Evolutionary conservation across 2,113 vertebrate species (phyloP), one percentile per base, ranked within the genome.

Genomic region (Anoplopoma fimbria): DNA sequence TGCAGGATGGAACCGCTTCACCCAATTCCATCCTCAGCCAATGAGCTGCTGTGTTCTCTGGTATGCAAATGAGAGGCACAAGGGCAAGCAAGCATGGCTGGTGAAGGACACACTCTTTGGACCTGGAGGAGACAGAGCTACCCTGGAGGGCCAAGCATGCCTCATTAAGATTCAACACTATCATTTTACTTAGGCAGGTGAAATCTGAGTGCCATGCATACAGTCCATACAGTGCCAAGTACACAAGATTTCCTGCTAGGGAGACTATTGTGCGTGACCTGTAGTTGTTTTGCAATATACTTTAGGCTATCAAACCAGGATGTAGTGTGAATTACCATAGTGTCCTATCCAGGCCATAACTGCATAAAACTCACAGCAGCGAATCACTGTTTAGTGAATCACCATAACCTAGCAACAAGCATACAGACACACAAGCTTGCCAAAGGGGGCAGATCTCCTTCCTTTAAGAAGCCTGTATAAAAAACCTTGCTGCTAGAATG

Each of bases 141-240:
- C 80, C 81, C 75, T 57, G 42, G 75, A 84, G 83, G 85, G 79
- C 78, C 60, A 67, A 70, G 61, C 57, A 69, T 34, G 51, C 69
- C 85, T 90, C 87, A 89, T 91, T 90, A 74, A 85, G 69, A 93
- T 91, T 91, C 87, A 85, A 62, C 62, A 53, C 83, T 38, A 34
- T 84, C 79, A 74, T 86, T 88, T 83, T 79, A 86, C 80, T 67
- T 40, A 29, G 68, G 51, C 84, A 76, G 82, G 79, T 82, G 79
- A 84, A 89, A 87, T 81, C 8, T 76, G 83, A 82, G 70, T 69
- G 70, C 71, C 51, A 81, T 23, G 67, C 80, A 69, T 69, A 64
- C 40, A 45, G 42, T 79, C 65, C 49, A 62, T 38, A 77, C 73
- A 57, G 53, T 61, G 67, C 80, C 71, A 83, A 74, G 65, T 82